A percentile compares a stretch with the other conserved stretches of the same genome.
Evolutionary conservation across 2,113 vertebrate species (phyloP).

Genomic region (Xiphophorus maculatus): DNA sequence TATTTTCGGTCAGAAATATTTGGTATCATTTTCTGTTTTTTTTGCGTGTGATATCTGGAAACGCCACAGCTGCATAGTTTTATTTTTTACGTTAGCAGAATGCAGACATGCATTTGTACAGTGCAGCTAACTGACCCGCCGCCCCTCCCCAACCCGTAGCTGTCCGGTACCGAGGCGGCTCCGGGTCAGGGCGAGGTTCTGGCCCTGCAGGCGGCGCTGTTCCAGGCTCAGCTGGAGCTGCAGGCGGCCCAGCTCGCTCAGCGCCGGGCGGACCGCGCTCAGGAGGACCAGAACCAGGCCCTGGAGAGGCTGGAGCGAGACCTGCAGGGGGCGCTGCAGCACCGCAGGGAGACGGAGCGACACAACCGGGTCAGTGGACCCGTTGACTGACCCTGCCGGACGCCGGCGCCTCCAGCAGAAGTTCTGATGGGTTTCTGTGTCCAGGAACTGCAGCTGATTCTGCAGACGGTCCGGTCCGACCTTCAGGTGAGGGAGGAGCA

Average conservation of each 20-base stretch:
- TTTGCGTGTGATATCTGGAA: too few relatives aligned
- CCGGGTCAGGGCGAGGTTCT: conserved; percentile 80
- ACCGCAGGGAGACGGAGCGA: conserved; percentile 83
- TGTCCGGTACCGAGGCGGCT: conserved; percentile 44
- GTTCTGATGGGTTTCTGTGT: not conserved
- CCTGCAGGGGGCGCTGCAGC: conserved; percentile 80
- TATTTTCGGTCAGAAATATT: too few relatives aligned
- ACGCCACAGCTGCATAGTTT: too few relatives aligned
- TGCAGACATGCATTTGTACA: too few relatives aligned
- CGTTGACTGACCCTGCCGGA: too few relatives aligned
- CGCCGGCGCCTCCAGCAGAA: not conserved
- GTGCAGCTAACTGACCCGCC: too few relatives aligned
- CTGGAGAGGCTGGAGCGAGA: conserved; percentile 79
- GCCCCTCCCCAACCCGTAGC: conserved; percentile 31
- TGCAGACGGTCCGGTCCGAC: conserved; percentile 82
- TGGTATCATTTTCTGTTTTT: too few relatives aligned
- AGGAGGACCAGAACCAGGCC: conserved; percentile 78
- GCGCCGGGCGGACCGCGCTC: conserved; percentile 78
- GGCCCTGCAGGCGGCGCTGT: conserved; percentile 85
- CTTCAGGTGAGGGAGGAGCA: conserved; percentile 82
- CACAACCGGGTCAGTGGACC: conserved; percentile 85
- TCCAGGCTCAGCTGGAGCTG: conserved; percentile 89
- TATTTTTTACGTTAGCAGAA: too few relatives aligned
- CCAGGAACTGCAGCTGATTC: conserved; percentile 85
- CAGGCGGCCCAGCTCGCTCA: conserved; percentile 82